These are phyloP conservation scores for Arctia plantaginis DNA, from an alignment of 2,888 invertebrate genomes.

Conservation along the genomic window DNA sequence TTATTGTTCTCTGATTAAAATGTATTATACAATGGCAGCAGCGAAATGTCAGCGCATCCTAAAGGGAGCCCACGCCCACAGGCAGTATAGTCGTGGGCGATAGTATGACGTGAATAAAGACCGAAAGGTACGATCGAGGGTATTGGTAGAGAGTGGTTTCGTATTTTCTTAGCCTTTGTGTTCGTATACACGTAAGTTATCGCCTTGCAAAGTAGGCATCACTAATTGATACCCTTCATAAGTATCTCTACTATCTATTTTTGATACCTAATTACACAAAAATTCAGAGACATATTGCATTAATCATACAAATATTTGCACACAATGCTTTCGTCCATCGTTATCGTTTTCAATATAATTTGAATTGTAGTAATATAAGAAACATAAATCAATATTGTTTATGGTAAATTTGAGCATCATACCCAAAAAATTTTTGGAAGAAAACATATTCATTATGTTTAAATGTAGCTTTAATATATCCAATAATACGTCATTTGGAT, in stretches of 20 bases:
- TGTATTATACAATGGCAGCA: constrained; percentile 25
- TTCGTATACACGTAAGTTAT: neutral
- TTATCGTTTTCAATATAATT: neutral
- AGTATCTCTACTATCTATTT: neutral
- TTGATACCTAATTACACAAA: neutral
- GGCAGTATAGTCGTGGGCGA: constrained; percentile 28
- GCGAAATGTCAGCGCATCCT: constrained; percentile 35
- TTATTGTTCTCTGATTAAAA: constrained; percentile 37
- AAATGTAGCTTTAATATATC: neutral
- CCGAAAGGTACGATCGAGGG: neutral
- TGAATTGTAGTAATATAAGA: neutral
- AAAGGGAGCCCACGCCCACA: constrained; percentile 36
- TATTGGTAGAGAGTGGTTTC: neutral
- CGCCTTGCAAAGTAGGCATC: neutral
- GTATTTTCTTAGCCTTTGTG: neutral
- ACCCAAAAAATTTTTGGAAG: neutral
- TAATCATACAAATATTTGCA: neutral
- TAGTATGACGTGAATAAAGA: constrained; percentile 9
- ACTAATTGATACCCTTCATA: neutral
- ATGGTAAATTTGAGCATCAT: neutral
- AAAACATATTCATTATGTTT: neutral
- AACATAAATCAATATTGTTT: neutral
- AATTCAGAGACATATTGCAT: neutral
- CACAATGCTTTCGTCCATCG: neutral
- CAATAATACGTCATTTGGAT: constrained; percentile 7